Conservation (phyloP, 2,113 vertebrate genomes). For the Dromaius novaehollandiae region DNA sequence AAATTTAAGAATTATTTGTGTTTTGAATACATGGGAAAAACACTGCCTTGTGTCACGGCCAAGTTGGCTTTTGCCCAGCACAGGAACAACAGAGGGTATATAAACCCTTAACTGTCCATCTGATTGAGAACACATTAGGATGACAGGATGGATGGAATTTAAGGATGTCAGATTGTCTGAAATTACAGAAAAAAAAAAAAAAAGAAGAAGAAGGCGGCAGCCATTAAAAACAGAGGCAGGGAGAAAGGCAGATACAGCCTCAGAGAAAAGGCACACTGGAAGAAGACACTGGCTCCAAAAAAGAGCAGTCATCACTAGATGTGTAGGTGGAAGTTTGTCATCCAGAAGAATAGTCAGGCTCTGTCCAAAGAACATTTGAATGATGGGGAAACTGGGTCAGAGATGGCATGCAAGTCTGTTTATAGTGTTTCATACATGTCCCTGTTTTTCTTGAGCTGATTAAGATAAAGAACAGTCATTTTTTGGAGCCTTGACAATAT, state of each 20-base stretch:
- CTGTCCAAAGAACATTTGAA: neutral
- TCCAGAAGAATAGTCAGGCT: neutral
- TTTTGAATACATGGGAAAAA: neutral
- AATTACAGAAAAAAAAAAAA: neutral
- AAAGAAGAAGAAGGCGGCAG: neutral
- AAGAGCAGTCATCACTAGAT: rapidly evolving
- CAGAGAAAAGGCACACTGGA: neutral
- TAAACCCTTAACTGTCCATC: neutral
- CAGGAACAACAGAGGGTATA: neutral
- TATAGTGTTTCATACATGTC: neutral
- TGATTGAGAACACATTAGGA: neutral
- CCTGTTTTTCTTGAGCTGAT: neutral
- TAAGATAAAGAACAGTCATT: neutral
- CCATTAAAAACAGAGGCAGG: neutral
- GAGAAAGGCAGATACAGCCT: neutral
- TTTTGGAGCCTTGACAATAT: neutral
- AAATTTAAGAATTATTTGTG: neutral
- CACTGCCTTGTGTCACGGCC: neutral
- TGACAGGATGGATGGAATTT: neutral
- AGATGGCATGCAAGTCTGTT: neutral
- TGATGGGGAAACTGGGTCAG: neutral
- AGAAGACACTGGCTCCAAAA: neutral
- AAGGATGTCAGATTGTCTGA: neutral
- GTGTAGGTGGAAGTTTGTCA: neutral
- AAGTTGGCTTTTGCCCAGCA: neutral